Evolutionary conservation across 1,140 invertebrate species (phyloP), one percentile per base, ranked within the genome.

Genomic region (Helicoverpa zea): DNA sequence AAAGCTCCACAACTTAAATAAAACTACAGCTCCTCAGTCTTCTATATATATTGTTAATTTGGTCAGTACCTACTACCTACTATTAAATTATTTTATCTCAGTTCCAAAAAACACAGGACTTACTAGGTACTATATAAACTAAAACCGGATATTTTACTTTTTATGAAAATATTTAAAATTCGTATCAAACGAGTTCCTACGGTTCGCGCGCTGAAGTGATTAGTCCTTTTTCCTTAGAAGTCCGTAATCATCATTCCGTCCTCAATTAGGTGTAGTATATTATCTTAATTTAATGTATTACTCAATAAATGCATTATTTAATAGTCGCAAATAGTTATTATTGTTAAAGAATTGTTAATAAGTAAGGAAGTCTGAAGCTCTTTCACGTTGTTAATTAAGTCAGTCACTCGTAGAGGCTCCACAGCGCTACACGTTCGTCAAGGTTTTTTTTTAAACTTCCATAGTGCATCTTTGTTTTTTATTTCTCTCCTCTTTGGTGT

Each of bases 361-460:
- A 70, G 29, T 74, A 14, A 58, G 29, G 14, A 54, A 59, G n/a
- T 9, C 2, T 14, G 9, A 49, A 75, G 58, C 56, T 49, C 43
- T 49, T 68, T 52, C 75, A 7, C 29, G 18, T 35, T 9, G 51
- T 52, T 54, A 66, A 73, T 76, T 63, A 66, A 70, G 23, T 43
- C 75, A 77, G 75, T 77, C 75, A 49, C 18, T n/a, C 63, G 43
- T 58, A 70, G 77, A 79, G 64, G 77, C 77, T 79, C 54, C 35
- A 51, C 35, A 51, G 52, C 13, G 77, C 18, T 16, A 43, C 77
- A 79, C 77, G 77, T 70, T 70, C 2, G 75, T 58, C 30, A 14
- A 52, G 13, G 49, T n/a, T 47, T n/a, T 30, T 72, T 68, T 61
- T 56, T 73, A 56, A 73, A 29, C 68, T 52, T 43, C 18, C 29